Base-by-base conservation (phyloP, 2,888 invertebrate genomes). In the Caenorhabditis afra region DNA sequence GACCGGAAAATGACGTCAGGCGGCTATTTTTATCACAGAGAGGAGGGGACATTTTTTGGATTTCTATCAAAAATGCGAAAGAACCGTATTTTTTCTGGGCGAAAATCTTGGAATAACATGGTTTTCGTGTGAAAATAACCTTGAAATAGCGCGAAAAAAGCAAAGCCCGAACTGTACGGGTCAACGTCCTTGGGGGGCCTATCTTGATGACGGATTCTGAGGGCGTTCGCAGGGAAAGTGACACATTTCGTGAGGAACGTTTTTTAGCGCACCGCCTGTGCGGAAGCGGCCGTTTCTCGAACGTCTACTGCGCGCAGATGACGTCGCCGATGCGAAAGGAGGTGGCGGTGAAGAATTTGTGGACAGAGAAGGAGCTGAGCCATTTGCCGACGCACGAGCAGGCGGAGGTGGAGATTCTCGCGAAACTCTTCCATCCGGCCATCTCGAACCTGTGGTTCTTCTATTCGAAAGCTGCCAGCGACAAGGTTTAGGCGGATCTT, bases 321-420 rank as follows among this genome's bases (percentile, higher is more conserved):
- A 78, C 55, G 0, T n/a, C 64, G 0, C 87, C 87, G 4, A 35
- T 52, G 18, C 39, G 59, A 44, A 75, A 59, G 55, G 66, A 55
- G 10, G 79, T 87, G 22, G 87, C 86, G 8, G 78, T 87, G 45
- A 87, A 87, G 52, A 86, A 86, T 65, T 82, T 81, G 22, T 87
- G 86, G 87, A 82, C 47, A 8, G 74, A 68, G 20, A 74, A 41
- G 8, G 50, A 49, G 50, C 64, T 57, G 20, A 22, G 39, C 12
- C 16, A 59, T 12, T 14, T 44, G 29, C n/a, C 71, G 35, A 66
- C 75, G 3, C 68, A 39, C 10, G 59, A 78, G 11, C 59, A 61
- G 44, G 45, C 57, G 16, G 86, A 86, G 57, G 67, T 82, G 49
- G 78, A 66, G 37, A 73, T 87, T 37, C 78, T 87, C 10, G 37